phyloP scores from a whole-genome alignment of 2,797 vertebrate genomes.

The Alcedo atthis region DNA sequence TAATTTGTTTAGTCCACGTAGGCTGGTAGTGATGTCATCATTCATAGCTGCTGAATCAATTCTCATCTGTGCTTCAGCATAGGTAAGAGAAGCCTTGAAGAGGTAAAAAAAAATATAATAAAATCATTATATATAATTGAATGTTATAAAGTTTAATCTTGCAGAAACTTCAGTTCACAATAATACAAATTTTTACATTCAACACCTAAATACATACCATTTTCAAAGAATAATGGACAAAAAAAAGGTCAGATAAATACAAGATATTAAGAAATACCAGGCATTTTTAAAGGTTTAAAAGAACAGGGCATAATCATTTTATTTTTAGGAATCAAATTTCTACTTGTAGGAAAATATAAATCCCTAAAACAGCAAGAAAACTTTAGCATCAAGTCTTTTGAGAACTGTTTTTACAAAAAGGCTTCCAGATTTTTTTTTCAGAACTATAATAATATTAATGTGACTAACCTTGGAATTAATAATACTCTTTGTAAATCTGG shows the following conservation, averaged over 20 bases:
- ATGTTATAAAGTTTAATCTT: neutral
- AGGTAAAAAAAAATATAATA: neutral
- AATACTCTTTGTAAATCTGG: slow-evolving; percentile 92
- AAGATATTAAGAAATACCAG: neutral
- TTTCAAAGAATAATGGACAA: neutral
- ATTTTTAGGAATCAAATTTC: neutral
- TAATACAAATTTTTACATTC: neutral
- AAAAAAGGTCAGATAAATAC: neutral
- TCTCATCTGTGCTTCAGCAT: slow-evolving; percentile 97
- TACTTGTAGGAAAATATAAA: neutral
- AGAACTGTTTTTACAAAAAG: neutral
- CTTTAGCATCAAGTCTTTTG: neutral
- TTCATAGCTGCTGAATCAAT: slow-evolving; percentile 91
- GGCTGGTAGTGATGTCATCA: slow-evolving; percentile 88
- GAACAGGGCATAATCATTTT: neutral
- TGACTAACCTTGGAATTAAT: slow-evolving; percentile 95
- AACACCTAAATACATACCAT: neutral
- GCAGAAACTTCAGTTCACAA: neutral
- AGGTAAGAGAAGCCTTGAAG: slow-evolving; percentile 92
- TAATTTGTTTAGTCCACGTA: slow-evolving; percentile 91
- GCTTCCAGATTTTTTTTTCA: neutral
- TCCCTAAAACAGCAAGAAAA: neutral
- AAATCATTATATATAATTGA: neutral
- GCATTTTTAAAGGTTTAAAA: neutral
- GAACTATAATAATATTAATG: neutral